Conservation (phyloP, 2,797 vertebrate species). For the Erpetoichthys calabaricus region DNA sequence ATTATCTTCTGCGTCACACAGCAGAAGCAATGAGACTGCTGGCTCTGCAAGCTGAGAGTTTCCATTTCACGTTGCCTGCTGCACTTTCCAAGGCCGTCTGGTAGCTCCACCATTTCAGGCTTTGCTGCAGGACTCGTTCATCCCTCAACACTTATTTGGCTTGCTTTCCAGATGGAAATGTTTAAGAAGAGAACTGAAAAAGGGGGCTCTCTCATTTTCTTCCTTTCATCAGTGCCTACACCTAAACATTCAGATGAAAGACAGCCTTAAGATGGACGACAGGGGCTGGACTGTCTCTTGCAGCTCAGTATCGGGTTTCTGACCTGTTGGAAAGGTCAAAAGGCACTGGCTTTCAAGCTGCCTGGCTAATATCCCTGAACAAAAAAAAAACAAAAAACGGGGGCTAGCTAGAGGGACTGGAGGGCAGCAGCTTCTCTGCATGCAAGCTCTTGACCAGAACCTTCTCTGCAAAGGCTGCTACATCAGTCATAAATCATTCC, state of each 20-base stretch:
- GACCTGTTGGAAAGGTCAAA: slow-evolving; percentile 1
- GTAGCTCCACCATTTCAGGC: slow-evolving; percentile 61
- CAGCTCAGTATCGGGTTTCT: not conserved
- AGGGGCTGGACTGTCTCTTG: no score
- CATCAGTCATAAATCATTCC: no score
- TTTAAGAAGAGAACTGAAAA: slow-evolving; percentile 48
- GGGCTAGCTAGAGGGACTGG: no score
- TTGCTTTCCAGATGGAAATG: slow-evolving; percentile 56
- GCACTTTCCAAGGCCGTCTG: slow-evolving; percentile 49
- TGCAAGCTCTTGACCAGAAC: not conserved
- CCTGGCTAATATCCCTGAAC: no score
- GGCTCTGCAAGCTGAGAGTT: slow-evolving; percentile 64
- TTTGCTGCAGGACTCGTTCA: slow-evolving; percentile 48
- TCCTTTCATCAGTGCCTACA: not conserved
- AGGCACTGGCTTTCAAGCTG: no score
- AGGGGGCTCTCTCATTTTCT: slow-evolving; percentile 27
- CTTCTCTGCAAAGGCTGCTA: no score
- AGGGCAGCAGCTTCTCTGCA: not conserved
- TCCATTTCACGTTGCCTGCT: slow-evolving; percentile 68
- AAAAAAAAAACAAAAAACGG: no score
- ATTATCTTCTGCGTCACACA: slow-evolving; percentile 91
- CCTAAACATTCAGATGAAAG: slow-evolving; percentile 13
- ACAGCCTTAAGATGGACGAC: slow-evolving; percentile 20
- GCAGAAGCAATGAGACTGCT: slow-evolving; percentile 75
- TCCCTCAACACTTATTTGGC: slow-evolving; percentile 36